phyloP scores from a whole-genome alignment of 2,797 vertebrate genomes.

The Darevskia nairensis region DNA sequence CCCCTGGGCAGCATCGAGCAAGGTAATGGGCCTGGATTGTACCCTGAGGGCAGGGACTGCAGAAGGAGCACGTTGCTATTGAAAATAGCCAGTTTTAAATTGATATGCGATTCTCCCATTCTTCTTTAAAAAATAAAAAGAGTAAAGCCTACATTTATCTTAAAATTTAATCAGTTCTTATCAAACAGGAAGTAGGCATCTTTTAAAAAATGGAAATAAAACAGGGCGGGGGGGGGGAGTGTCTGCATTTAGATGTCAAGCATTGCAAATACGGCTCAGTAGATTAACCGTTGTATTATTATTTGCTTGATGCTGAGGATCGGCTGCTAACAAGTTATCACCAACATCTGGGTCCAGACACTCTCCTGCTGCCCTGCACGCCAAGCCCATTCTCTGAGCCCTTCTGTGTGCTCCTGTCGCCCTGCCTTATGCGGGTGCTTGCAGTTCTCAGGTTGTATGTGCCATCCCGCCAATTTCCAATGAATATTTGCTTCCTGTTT shows the following conservation, averaged over 20 bases:
- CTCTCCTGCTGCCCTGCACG: too few relatives aligned
- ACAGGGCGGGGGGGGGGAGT: background rate
- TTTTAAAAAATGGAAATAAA: background rate
- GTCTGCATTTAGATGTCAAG: background rate
- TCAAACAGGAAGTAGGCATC: background rate
- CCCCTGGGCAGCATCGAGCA: constrained; percentile 84
- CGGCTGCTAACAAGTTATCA: too few relatives aligned
- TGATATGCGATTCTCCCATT: too few relatives aligned
- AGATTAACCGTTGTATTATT: background rate
- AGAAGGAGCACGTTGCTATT: background rate
- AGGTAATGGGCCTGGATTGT: constrained; percentile 74
- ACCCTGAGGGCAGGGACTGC: too few relatives aligned
- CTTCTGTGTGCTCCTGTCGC: background rate
- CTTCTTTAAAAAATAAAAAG: too few relatives aligned
- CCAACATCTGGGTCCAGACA: background rate
- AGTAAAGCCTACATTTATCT: background rate
- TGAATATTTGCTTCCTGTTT: background rate
- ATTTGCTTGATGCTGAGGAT: background rate
- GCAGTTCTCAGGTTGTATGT: background rate
- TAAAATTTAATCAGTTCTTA: background rate
- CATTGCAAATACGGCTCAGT: background rate
- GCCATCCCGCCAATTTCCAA: background rate
- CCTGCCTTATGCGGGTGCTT: background rate
- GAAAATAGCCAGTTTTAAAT: background rate
- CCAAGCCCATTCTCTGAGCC: background rate